phyloP scores from a whole-genome alignment of 2,113 vertebrate genomes.

The Coturnix japonica region DNA sequence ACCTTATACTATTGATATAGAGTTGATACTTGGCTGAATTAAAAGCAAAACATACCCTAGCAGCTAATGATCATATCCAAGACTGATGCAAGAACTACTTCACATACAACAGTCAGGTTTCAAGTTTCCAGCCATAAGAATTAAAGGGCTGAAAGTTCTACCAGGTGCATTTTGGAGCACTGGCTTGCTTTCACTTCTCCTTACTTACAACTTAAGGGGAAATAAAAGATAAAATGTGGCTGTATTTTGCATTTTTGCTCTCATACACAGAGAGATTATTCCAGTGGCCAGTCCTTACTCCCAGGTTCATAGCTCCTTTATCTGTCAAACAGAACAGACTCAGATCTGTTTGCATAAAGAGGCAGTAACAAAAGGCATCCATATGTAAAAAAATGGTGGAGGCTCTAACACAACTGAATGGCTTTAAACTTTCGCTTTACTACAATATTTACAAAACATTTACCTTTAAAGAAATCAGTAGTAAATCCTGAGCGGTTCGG shows the following conservation, averaged over 20 bases:
- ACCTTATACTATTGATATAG: neutral
- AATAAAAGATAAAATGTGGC: neutral
- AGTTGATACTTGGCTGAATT: conserved; percentile 1
- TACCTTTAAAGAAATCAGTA: conserved; percentile 3
- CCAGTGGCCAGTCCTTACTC: neutral
- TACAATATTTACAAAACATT: neutral
- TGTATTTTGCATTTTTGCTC: neutral
- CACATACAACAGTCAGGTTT: neutral
- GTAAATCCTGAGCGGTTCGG: neutral
- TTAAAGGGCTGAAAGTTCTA: neutral
- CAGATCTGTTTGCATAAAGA: neutral
- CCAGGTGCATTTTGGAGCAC: neutral
- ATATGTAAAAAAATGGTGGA: neutral
- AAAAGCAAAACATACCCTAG: neutral
- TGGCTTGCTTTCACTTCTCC: neutral
- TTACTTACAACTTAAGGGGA: neutral
- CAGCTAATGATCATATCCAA: neutral
- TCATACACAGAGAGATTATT: neutral
- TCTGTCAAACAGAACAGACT: neutral
- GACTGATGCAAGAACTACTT: neutral
- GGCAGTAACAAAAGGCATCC: neutral
- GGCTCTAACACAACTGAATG: neutral
- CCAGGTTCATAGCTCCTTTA: neutral
- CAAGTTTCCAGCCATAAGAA: neutral
- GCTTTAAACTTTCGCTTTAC: neutral